These are phyloP conservation scores for Hirudinaria manillensis DNA, from an alignment of 2,888 invertebrate genomes.

Conservation along the genomic window DNA sequence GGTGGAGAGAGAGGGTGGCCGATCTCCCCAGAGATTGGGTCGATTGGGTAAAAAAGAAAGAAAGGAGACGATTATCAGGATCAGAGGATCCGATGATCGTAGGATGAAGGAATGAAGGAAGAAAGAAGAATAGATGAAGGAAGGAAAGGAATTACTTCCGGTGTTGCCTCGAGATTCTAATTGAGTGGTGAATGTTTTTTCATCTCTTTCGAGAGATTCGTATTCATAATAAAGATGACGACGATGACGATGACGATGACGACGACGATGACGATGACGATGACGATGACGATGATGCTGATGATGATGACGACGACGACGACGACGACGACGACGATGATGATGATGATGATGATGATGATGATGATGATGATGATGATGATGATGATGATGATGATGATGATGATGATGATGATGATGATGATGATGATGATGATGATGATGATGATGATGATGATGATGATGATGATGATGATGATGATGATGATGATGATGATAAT, in stretches of 20 bases:
- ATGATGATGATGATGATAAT: constrained; percentile 15
- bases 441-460: constrained; percentile 1
- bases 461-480: neutral
- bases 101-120: too few relatives aligned
- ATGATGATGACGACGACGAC: constrained; percentile 12
- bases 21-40: too few relatives aligned
- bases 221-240: neutral
- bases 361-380: constrained; percentile 23
- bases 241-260: constrained; percentile 20
- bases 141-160: too few relatives aligned
- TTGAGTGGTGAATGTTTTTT: too few relatives aligned
- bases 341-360: constrained; percentile 18
- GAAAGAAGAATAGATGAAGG: too few relatives aligned
- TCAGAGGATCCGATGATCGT: too few relatives aligned
- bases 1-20: too few relatives aligned
- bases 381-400: neutral
- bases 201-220: too few relatives aligned
- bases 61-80: too few relatives aligned
- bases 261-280: constrained; percentile 7
- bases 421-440: neutral
- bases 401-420: constrained; percentile 7
- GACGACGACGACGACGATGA: neutral
- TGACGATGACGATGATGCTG: constrained; percentile 18
- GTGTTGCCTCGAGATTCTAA: too few relatives aligned
- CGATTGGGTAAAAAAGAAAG: too few relatives aligned